Percentiles rank a stretch among this genome's conserved stretches.
These are phyloP conservation scores for Pocillopora damicornis DNA, from an alignment of 64 coral and sea anemone genomes.

Conservation along the genomic window DNA sequence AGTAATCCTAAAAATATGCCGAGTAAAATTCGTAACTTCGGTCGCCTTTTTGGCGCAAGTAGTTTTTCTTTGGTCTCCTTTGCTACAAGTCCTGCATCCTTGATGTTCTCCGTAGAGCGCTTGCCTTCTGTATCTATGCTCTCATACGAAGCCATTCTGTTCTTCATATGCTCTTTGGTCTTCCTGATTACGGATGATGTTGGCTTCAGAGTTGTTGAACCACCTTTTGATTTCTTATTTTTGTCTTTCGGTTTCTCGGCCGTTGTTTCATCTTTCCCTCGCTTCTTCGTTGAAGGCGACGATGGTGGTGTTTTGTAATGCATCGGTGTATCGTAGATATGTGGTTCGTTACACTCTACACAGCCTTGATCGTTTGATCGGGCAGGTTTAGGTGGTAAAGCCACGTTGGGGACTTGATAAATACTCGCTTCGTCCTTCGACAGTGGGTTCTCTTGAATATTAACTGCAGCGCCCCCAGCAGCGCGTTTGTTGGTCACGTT, in stretches of 20 bases:
- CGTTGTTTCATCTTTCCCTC: constrained; percentile 38
- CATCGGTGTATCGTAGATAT: constrained; percentile 75
- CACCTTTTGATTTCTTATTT: constrained; percentile 49
- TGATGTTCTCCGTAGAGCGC: constrained; percentile 66
- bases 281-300: constrained; percentile 42
- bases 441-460: constrained; percentile 88
- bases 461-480: constrained; percentile 51
- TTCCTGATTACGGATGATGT: constrained; percentile 40
- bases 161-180: constrained; percentile 24
- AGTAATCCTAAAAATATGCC: constrained; percentile 75
- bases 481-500: constrained; percentile 6
- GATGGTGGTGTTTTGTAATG: constrained; percentile 48
- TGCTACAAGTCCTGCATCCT: constrained; percentile 62
- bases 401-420: constrained; percentile 47
- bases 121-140: constrained; percentile 57
- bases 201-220: constrained; percentile 42
- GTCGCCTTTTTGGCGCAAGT: constrained; percentile 47
- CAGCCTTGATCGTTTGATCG: constrained; percentile 49
- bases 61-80: constrained; percentile 71
- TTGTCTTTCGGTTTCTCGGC: constrained; percentile 52
- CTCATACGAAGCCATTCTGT: constrained; percentile 85
- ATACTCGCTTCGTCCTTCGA: constrained; percentile 45
- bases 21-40: constrained; percentile 70
- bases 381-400: constrained; percentile 47
- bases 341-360: constrained; percentile 80